Base-by-base conservation (phyloP, 2,888 invertebrate species). In the Ditylenchus weischeri region DNA sequence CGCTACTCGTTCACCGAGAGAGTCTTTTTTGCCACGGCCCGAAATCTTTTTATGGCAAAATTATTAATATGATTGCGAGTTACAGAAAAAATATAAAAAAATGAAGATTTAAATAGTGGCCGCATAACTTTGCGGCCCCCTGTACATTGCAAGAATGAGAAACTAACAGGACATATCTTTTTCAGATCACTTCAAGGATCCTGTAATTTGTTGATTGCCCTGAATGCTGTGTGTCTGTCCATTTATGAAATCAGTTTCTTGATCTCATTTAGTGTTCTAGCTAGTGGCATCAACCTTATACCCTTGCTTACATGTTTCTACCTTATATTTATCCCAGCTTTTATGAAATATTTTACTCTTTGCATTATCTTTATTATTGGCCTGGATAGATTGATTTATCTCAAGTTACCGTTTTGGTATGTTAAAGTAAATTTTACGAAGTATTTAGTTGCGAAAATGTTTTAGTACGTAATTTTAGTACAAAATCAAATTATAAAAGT, bases 291-390 rank as follows among this genome's bases (percentile, higher is more conserved):
- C 13, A 59, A 59, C 36, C 36, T 59, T 18, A 59, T 59, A 21
- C 13, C 15, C 7, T 1, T 59, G 13, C 11, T 15, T 1, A 19
- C 19, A 1, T 59, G 59, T n/a, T 59, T 59, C 59, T 35, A 29
- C 19, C 21, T 10, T 10, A 18, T 19, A 38, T 10, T 38, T 13
- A 35, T 59, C 19, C 59, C 59, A 1, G 59, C 59, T 19, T 59
- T 59, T 11, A 38, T 35, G 36, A 59, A 59, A 59, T 59, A 59
- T 38, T 59, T 59, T 11, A 19, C 59, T 7, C 19, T 59, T 7
- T 19, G 59, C n/a, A 10, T 59, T 13, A 38, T 38, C 6, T 10
- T 59, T 10, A 35, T 38, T 10, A 59, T 59, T 38, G 59, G 59
- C 10, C 1, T 59, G 13, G 59, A 59, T 23, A 10, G 59, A 35